Base-by-base conservation (phyloP, 2,113 vertebrate species). In the Ascaphus truei region DNA sequence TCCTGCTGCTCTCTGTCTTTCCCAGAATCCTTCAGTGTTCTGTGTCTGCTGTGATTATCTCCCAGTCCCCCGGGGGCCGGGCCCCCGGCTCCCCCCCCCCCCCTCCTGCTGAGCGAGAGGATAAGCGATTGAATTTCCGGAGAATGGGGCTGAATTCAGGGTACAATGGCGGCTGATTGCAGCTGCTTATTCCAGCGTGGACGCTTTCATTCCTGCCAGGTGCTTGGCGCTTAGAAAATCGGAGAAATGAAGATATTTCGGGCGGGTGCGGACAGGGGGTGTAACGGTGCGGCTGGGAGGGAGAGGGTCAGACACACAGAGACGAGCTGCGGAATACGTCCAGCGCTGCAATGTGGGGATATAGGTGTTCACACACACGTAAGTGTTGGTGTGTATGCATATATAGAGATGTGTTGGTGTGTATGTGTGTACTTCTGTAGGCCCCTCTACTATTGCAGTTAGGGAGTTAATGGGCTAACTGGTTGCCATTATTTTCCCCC, bases 131-230 rank as follows among this genome's bases (percentile, higher is more conserved):
- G 41, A 60, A 50, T 60, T 60, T 51, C 45, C 12, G 57, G 31
- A 61, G 67, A 60, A 71, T 52, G 27, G 55, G 67, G 33, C 57
- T 51, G 33, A 52, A 71, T 61, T 61, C 67, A 41, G 56, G 45
- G 67, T 52, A 71, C 67, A 71, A 71, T 71, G 37, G 67, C 13
- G 33, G 25, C 55, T 71, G 67, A 71, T 71, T 71, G 67, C 67
- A 31, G 67, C 43, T 22, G 55, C 41, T 69, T 50, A 39, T 50
- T 50, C 56, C 56, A 12, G 31, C 1, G 43, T n/a, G 66, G 67
- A 52, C 25, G 22, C 43, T 52, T 22, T 60, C 51, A 61, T 71
- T 71, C 47, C 31, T 52, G 56, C 45, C 67, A 71, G 67, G 56
- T 71, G 67, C 29, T 52, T 15, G 8, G 23, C n/a, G 31, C 34